phyloP scores from a whole-genome alignment of 2,113 vertebrate genomes.

The Steatornis caripensis region DNA sequence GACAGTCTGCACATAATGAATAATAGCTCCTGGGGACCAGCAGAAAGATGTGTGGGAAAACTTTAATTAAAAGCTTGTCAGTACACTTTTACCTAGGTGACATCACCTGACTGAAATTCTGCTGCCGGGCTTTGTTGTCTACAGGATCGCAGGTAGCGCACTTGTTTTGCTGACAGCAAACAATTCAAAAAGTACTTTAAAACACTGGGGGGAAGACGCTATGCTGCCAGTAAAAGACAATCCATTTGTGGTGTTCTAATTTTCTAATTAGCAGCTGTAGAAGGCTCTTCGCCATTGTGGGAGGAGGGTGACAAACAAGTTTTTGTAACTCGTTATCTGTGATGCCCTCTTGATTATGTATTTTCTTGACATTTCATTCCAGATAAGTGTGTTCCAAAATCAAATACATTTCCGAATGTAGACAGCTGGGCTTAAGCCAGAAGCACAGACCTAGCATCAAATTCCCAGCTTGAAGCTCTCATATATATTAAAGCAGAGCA shows the following conservation, averaged over 20 bases:
- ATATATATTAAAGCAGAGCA: neutral
- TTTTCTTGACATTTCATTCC: constrained; percentile 44
- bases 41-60: constrained; percentile 84
- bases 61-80: constrained; percentile 98
- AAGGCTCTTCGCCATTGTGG: neutral
- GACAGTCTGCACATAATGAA: constrained; percentile 80
- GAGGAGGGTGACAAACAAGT: constrained; percentile 56
- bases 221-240: constrained; percentile 63
- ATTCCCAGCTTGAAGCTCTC: neutral
- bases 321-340: constrained; percentile 58
- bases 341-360: constrained; percentile 51
- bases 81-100: constrained; percentile 85
- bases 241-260: constrained; percentile 68
- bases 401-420: neutral
- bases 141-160: constrained; percentile 67
- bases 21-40: constrained; percentile 78
- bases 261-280: constrained; percentile 75
- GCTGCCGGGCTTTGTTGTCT: constrained; percentile 79
- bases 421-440: constrained; percentile 26
- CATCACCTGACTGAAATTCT: constrained; percentile 82
- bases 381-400: constrained; percentile 41
- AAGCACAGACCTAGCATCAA: neutral
- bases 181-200: constrained; percentile 75
- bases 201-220: constrained; percentile 52
- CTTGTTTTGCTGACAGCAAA: constrained; percentile 82